phyloP scores from a whole-genome alignment of 2,113 vertebrate species.

The Zosterops japonicus region DNA sequence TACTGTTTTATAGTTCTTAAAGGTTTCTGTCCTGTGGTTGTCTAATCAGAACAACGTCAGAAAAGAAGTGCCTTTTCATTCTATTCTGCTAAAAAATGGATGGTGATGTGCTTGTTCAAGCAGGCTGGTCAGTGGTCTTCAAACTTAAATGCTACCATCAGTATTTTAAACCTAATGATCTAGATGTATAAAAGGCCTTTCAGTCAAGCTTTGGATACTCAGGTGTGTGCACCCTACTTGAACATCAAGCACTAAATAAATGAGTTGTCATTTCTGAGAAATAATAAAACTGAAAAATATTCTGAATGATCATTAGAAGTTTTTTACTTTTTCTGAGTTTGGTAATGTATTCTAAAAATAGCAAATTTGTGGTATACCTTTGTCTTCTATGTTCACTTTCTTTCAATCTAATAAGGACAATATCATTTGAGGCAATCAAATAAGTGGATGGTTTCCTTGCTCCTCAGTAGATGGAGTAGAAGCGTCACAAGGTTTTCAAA shows the following conservation, averaged over 20 bases:
- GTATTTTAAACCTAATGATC: background rate
- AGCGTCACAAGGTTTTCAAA: background rate
- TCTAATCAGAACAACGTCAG: background rate
- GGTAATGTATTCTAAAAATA: background rate
- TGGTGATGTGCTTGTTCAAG: background rate
- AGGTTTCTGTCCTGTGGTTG: background rate
- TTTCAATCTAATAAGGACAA: background rate
- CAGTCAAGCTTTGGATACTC: background rate
- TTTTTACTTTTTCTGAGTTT: background rate
- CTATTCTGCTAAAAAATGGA: background rate
- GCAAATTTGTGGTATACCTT: background rate
- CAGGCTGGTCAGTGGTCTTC: background rate
- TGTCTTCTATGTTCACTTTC: background rate
- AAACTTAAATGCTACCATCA: background rate
- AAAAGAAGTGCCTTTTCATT: background rate
- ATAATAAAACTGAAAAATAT: background rate
- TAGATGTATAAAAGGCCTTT: background rate
- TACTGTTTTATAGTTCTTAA: background rate
- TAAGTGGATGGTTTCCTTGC: background rate
- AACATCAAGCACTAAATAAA: background rate
- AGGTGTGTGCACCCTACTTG: background rate
- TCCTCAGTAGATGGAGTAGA: background rate
- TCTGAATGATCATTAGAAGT: background rate
- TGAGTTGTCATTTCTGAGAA: background rate
- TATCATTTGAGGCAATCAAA: background rate